Base-by-base conservation (phyloP, 1,140 invertebrate species). In the Bradynema listronoti region DNA sequence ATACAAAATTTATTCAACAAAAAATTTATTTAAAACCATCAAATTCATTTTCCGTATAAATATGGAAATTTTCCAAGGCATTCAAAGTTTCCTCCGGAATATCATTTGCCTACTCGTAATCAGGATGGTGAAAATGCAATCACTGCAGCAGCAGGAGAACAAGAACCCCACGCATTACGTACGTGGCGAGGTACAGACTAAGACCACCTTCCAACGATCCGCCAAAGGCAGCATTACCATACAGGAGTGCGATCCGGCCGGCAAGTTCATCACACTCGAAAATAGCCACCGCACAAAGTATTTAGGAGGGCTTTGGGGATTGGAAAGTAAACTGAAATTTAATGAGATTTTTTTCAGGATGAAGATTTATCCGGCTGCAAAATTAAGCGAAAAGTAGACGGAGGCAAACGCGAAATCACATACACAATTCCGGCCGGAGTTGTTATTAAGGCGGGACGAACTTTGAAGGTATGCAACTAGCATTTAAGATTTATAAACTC, bases 191-290 rank as follows among this genome's bases (percentile, higher is more conserved):
- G 80, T 83, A 36, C 79, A 79, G 19, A 81, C 81, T 25, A 83
- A 81, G 58, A 83, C 82, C 0, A 83, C 82, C 24, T 83, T 81
- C 75, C 82, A 69, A 47, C 52, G 63, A 19, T 56, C 68, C 9
- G 63, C 68, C 45, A 73, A 73, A 54, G 74, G 75, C 29, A 78
- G 77, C 29, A 73, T 83, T 16, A 77, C 80, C 19, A 82, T 83
- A 61, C 61, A 73, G 45, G 81, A 82, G 62, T 81, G 79, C 50
- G 74, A 79, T 46, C 80, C 81, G 2, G 80, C 80, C 64, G 82
- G 82, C 47, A 81, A 81, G 62, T 83, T 73, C 58, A 80, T 83
- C 50, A 71, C 75, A 0, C 49, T 83, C n/a, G 82, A 83, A 66
- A 83, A 83, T 50, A 74, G 77, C 25, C 75, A 78, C 55, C 52